Percentiles rank a stretch among this genome's conserved stretches.
Evolutionary conservation across 2,797 vertebrate species (phyloP).

Genomic region (Chrysocyon brachyurus): DNA sequence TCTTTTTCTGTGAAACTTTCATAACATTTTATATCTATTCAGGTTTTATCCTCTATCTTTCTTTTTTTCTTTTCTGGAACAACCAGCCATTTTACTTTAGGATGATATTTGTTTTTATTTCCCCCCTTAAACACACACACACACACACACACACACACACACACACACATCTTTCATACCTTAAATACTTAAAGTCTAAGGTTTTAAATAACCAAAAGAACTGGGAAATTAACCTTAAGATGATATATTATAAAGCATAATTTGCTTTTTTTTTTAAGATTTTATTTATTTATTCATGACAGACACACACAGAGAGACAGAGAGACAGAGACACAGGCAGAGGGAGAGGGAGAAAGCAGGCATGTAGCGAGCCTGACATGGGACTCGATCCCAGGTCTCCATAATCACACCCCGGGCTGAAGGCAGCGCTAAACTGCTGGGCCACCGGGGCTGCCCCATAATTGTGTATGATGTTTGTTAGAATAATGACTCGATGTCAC

Average conservation of each 20-base stretch:
- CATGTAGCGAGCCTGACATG: too few relatives aligned
- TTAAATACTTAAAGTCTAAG: not conserved
- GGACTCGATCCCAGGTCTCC: too few relatives aligned
- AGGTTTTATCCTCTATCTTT: not conserved
- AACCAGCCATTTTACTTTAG: not conserved
- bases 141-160: not conserved
- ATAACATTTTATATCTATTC: not conserved
- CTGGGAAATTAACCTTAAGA: not conserved
- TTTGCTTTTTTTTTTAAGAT: not conserved
- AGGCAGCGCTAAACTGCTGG: too few relatives aligned
- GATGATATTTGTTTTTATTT: not conserved
- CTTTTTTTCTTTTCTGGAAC: not conserved
- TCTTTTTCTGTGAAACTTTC: not conserved
- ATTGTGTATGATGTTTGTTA: not conserved
- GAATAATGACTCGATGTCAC: not conserved
- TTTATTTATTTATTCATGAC: too few relatives aligned
- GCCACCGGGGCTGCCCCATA: too few relatives aligned
- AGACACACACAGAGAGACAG: too few relatives aligned
- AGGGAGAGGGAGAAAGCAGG: too few relatives aligned
- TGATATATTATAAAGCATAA: not conserved
- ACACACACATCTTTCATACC: not conserved
- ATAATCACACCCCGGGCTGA: too few relatives aligned
- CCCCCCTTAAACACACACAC: not conserved
- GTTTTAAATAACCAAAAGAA: not conserved
- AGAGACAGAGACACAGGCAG: too few relatives aligned